phyloP scores from a whole-genome alignment of 2,113 vertebrate species.

The Lepisosteus oculatus region DNA sequence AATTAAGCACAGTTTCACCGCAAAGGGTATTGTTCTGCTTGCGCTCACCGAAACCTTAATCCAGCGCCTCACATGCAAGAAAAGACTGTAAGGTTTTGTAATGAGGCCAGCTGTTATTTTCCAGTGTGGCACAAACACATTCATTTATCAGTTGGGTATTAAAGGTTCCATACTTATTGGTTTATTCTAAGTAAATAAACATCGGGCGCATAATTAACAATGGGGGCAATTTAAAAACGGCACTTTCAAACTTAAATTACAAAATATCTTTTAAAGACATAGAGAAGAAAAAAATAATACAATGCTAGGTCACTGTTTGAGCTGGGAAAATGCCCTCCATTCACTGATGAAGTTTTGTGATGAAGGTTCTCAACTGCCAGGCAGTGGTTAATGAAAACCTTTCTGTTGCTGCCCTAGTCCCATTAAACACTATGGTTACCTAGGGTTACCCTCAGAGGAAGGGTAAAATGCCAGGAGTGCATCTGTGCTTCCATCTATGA shows the following conservation, averaged over 20 bases:
- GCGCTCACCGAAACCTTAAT: neutral
- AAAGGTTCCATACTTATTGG: neutral
- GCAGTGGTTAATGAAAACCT: no score
- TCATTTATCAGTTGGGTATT: neutral
- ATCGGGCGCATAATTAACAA: neutral
- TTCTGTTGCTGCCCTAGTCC: no score
- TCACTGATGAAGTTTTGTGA: no score
- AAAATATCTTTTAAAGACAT: no score
- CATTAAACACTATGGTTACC: no score
- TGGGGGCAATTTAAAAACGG: neutral
- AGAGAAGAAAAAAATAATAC: no score
- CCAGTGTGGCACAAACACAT: neutral
- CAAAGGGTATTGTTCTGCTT: conserved; percentile 13
- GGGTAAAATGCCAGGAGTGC: no score
- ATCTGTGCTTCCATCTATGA: no score
- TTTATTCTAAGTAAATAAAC: neutral
- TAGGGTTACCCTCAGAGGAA: no score
- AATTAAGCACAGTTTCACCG: conserved; percentile 11
- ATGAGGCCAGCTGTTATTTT: conserved; percentile 4
- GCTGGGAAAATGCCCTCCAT: no score
- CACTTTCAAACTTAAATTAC: no score
- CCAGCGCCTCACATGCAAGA: neutral
- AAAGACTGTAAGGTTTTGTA: neutral
- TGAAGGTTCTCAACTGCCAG: no score
- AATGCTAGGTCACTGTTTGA: neutral